Percentiles rank a stretch among this genome's conserved stretches.
phyloP scores from a whole-genome alignment of 2,113 vertebrate species.

The Chaetura pelagica region DNA sequence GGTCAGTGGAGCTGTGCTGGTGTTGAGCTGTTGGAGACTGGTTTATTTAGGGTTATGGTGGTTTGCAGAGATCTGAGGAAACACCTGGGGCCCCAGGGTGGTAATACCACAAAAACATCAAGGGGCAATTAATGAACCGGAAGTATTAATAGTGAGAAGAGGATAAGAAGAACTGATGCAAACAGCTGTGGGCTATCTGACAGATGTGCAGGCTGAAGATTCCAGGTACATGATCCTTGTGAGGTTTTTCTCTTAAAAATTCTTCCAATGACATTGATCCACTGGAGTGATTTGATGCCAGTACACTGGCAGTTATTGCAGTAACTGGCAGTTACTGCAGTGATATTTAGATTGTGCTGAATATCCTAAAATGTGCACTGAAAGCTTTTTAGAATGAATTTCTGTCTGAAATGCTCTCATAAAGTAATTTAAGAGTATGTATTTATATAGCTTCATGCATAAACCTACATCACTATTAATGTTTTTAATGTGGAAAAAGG shows the following conservation, averaged over 20 bases:
- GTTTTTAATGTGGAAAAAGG: neutral
- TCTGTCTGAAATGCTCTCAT: neutral
- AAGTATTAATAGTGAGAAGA: neutral
- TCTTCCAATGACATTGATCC: neutral
- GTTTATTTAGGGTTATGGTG: neutral
- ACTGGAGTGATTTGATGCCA: neutral
- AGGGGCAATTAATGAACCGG: neutral
- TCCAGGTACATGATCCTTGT: neutral
- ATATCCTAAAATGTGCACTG: neutral
- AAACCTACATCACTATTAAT: neutral
- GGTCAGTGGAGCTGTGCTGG: neutral
- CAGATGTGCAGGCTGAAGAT: neutral
- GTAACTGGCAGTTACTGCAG: no score
- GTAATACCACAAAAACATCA: neutral
- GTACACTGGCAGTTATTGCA: no score
- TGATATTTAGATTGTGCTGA: neutral
- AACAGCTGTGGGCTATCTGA: neutral
- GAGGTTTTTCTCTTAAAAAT: conserved; percentile 9
- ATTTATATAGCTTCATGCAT: neutral
- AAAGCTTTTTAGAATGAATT: neutral
- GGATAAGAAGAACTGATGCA: neutral
- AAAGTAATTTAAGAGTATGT: neutral
- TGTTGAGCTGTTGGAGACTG: neutral
- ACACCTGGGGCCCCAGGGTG: neutral
- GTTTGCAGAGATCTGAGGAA: neutral